A percentile compares a stretch with the other conserved stretches of the same genome.
Evolutionary conservation across 2,888 invertebrate genomes (phyloP).

Genomic region (Antheraea yamamai): DNA sequence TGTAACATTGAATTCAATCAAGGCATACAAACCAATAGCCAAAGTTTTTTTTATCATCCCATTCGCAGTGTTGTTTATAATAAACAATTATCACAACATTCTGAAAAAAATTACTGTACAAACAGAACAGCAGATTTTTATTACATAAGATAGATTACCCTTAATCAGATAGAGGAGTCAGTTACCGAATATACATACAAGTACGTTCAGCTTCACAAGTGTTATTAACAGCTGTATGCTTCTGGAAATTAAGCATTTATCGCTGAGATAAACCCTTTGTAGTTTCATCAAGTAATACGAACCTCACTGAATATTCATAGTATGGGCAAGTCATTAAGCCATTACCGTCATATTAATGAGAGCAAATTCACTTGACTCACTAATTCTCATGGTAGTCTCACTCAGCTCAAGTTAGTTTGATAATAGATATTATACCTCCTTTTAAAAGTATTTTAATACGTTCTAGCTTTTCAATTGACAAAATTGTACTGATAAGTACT

Average conservation of each 20-base stretch:
- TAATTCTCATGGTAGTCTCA: constrained; percentile 16
- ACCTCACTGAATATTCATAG: constrained; percentile 61
- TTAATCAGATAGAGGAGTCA: not conserved
- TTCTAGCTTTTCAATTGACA: not conserved
- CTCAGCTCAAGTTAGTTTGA: not conserved
- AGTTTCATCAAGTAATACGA: constrained; percentile 57
- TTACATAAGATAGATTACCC: not conserved
- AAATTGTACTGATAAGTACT: not conserved
- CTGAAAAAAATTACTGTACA: too few relatives aligned
- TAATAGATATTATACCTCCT: not conserved
- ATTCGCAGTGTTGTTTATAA: too few relatives aligned
- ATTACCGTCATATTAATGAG: constrained; percentile 54
- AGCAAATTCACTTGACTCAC: constrained; percentile 48
- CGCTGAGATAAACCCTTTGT: constrained; percentile 59
- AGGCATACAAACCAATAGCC: too few relatives aligned
- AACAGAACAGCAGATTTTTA: too few relatives aligned
- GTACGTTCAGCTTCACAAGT: constrained; percentile 25
- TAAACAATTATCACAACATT: too few relatives aligned
- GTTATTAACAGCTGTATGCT: constrained; percentile 45
- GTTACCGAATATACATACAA: constrained; percentile 10
- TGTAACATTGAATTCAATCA: too few relatives aligned
- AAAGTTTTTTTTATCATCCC: too few relatives aligned
- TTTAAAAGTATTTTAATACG: not conserved
- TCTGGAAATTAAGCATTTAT: constrained; percentile 51
- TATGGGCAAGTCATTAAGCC: constrained; percentile 52